These are phyloP conservation scores for Drosophila neotestacea DNA, from an alignment of 2,888 invertebrate species.

Conservation along the genomic window DNA sequence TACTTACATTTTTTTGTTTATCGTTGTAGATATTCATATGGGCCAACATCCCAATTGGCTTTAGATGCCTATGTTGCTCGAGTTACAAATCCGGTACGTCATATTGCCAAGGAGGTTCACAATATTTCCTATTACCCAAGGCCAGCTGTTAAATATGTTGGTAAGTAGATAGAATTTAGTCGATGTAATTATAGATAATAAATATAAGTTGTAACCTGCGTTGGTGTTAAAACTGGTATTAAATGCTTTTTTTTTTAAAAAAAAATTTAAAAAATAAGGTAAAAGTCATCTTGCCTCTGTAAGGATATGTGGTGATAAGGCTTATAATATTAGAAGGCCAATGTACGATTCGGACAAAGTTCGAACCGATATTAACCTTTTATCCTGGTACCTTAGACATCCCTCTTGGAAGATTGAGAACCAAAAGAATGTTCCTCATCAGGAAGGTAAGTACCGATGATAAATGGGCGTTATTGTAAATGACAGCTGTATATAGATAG, in stretches of 20 bases:
- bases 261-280: constrained; percentile 86
- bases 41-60: constrained; percentile 82
- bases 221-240: constrained; percentile 48
- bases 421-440: constrained; percentile 37
- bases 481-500: constrained; percentile 59
- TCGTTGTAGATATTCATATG: constrained; percentile 82
- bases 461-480: constrained; percentile 41
- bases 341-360: constrained; percentile 90
- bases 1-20: neutral
- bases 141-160: constrained; percentile 89
- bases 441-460: constrained; percentile 76
- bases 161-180: constrained; percentile 85
- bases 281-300: constrained; percentile 93
- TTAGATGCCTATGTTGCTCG: constrained; percentile 90
- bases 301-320: constrained; percentile 93
- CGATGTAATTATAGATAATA: constrained; percentile 26
- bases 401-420: constrained; percentile 86
- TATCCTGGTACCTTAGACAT: constrained; percentile 95
- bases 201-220: constrained; percentile 50
- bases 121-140: constrained; percentile 89
- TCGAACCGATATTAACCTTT: constrained; percentile 93
- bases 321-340: constrained; percentile 91
- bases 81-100: constrained; percentile 88
- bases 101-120: constrained; percentile 88
- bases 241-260: constrained; percentile 71